Evolutionary conservation across 1,140 invertebrate genomes (phyloP), one percentile per base, ranked within the genome.

Genomic region (Micrasema minimum): DNA sequence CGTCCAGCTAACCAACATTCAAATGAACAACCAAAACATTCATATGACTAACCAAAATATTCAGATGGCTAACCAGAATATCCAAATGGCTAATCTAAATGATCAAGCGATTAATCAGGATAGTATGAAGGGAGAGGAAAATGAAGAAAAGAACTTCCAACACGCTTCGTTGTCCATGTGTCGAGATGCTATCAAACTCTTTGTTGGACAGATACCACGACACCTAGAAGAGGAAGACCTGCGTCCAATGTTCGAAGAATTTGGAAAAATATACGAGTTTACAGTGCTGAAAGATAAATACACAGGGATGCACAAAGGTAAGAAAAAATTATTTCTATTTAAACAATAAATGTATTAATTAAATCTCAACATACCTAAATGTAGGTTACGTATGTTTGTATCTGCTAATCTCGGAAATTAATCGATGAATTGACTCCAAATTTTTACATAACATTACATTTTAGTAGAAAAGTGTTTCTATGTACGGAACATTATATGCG

Each of bases 231-330:
- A 97, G 80, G 91, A 93, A 50, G 92, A 96, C 77, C 86, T 97
- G 11, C 85, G 94, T 53, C 94, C 94, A 5, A 91, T 97, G 85
- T 96, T 97, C 80, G 95, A 97, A 81, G 90, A 94, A 79, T 97
- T 94, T 79, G 95, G 95, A 43, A 94, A 93, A 79, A 97, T 97
- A 77, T 95, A 96, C 80, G 95, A 97, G 85, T 91, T 97, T 74
- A 95, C 93, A 46, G 92, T 97, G 14, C 89, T 97, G 43, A 96
- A 96, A 87, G 93, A 95, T 81, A 95, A 94, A 80, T 93, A 94
- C 84, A 96, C 94, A 35, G 95, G 95, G 22, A 93, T 95, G 88
- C 94, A 96, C 81, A 96, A 96, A 90, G 93, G 93, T 95, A 83
- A 81, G 86, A n/a, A n/a, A n/a, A n/a, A n/a, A n/a, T n/a, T n/a